These are phyloP conservation scores for Matsumyia berberina DNA, from an alignment of 2,888 invertebrate genomes.

Conservation along the genomic window DNA sequence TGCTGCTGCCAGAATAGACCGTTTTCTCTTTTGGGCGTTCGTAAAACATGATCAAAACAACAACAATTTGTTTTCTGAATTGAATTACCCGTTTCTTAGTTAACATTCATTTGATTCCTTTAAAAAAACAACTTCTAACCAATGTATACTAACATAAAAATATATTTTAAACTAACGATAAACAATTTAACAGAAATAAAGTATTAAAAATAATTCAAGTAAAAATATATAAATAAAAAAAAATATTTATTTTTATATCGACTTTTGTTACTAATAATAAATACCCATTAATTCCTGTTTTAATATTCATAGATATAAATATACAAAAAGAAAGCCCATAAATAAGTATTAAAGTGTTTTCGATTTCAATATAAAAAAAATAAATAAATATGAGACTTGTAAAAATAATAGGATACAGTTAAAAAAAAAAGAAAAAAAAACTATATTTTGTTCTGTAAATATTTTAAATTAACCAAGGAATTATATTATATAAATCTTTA, in stretches of 20 bases:
- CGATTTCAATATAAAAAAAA: conserved; percentile 30
- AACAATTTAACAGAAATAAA: conserved; percentile 26
- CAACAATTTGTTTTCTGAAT: neutral
- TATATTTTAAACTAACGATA: conserved; percentile 25
- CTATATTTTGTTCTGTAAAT: conserved; percentile 38
- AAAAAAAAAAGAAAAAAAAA: neutral
- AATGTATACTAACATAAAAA: conserved; percentile 64
- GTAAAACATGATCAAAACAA: too few relatives aligned
- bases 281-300: conserved; percentile 63
- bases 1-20: too few relatives aligned
- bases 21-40: too few relatives aligned
- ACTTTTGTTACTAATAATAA: conserved; percentile 70
- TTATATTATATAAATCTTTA: conserved; percentile 13
- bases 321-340: conserved; percentile 23
- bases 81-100: neutral
- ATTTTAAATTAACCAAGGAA: conserved; percentile 11
- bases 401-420: conserved; percentile 27
- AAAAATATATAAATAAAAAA: conserved; percentile 44
- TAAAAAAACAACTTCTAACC: conserved; percentile 30
- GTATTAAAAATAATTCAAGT: conserved; percentile 39
- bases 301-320: conserved; percentile 50
- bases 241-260: conserved; percentile 74
- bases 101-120: neutral
- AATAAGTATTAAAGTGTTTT: conserved; percentile 34
- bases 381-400: conserved; percentile 24